Evolutionary conservation across 1,140 invertebrate genomes (phyloP).

Genomic region (Aphaenogaster ashmeadi): DNA sequence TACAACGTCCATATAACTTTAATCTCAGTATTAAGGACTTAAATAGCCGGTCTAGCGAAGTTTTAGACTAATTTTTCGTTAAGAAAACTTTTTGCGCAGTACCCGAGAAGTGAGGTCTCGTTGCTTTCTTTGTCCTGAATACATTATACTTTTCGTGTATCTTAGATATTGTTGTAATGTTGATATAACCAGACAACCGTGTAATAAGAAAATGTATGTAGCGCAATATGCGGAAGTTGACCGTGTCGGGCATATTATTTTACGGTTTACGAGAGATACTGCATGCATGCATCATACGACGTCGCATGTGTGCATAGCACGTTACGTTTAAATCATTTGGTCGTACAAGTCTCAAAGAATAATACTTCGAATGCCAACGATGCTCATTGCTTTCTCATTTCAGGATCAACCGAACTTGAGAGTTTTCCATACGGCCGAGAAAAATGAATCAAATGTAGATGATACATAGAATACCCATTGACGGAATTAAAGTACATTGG

Average conservation of each 20-base stretch:
- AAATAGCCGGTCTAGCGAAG: conserved; percentile 18
- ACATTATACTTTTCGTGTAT: not conserved
- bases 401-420: not conserved
- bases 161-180: conserved; percentile 23
- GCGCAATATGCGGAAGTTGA: conserved; percentile 6
- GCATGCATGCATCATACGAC: not conserved
- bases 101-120: not conserved
- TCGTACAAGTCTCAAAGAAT: not conserved
- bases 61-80: conserved; percentile 11
- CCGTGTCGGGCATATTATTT: conserved; percentile 24
- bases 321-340: conserved; percentile 13
- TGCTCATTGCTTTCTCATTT: conserved; percentile 27
- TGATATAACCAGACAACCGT: conserved; percentile 28
- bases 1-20: conserved; percentile 26
- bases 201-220: conserved; percentile 46
- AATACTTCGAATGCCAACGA: not conserved
- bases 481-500: not conserved
- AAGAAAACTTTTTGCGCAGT: not conserved
- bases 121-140: not conserved
- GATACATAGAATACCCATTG: conserved; percentile 11
- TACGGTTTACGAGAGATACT: not conserved
- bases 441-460: conserved; percentile 41
- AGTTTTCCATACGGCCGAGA: not conserved
- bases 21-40: conserved; percentile 20
- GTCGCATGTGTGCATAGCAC: not conserved